Conservation (phyloP, 2,113 vertebrate species). For the Xenopus laevis region DNA sequence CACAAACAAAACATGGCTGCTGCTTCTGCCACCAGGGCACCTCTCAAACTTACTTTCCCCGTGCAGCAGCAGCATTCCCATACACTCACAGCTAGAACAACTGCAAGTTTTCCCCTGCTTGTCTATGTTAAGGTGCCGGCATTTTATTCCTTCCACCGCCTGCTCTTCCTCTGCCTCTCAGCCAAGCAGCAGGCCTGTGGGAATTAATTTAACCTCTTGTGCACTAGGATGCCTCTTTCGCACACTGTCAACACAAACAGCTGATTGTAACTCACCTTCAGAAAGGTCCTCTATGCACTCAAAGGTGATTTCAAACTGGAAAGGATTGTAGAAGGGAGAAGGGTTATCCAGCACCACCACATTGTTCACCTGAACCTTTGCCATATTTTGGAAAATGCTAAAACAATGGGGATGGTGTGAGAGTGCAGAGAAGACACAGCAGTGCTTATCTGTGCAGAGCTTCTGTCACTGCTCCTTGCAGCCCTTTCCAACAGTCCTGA, state of each 20-base stretch:
- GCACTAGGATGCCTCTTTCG: conserved; percentile 45
- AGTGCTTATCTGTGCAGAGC: conserved; percentile 46
- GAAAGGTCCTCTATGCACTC: conserved; percentile 78
- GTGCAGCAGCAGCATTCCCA: conserved; percentile 6
- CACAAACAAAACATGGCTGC: conserved; percentile 21
- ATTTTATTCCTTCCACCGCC: conserved; percentile 35
- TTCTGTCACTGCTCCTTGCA: conserved; percentile 49
- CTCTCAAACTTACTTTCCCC: conserved; percentile 17
- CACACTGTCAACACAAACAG: background rate
- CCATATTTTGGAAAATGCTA: conserved; percentile 65
- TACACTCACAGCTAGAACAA: conserved; percentile 5
- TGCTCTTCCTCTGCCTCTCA: conserved; percentile 32
- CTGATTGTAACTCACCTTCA: conserved; percentile 65
- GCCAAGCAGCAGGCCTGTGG: conserved; percentile 55
- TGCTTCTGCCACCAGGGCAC: conserved; percentile 8
- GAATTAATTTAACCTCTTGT: conserved; percentile 58
- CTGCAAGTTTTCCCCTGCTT: background rate
- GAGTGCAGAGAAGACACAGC: conserved; percentile 54
- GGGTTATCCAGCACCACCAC: conserved; percentile 76
- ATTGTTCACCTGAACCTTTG: conserved; percentile 80
- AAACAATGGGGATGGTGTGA: conserved; percentile 60
- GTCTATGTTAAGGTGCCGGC: background rate
- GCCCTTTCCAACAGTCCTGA: conserved; percentile 53
- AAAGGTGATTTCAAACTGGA: conserved; percentile 79
- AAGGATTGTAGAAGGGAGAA: conserved; percentile 76